phyloP scores from a whole-genome alignment of 1,140 invertebrate species.

The Pseudomyrmex dendroicus region DNA sequence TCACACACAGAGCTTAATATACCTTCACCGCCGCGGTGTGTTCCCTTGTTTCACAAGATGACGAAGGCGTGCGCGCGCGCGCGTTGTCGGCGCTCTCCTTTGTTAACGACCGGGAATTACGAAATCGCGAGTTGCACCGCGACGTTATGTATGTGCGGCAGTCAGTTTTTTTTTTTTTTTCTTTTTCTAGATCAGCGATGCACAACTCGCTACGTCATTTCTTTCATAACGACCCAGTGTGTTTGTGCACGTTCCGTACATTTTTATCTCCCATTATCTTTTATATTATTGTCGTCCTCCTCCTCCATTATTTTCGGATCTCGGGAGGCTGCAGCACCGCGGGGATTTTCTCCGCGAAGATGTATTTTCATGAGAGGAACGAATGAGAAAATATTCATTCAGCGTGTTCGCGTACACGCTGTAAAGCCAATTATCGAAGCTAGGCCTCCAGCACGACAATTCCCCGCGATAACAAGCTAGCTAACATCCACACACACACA shows the following conservation, averaged over 20 bases:
- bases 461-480: constrained; percentile 10
- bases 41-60: constrained; percentile 55
- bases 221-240: constrained; percentile 23
- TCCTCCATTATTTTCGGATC: background rate
- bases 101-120: constrained; percentile 53
- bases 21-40: constrained; percentile 26
- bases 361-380: background rate
- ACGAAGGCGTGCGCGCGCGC: constrained; percentile 23
- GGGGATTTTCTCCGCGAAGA: background rate
- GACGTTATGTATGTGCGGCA: background rate
- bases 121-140: constrained; percentile 40
- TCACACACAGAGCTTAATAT: constrained; percentile 26
- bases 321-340: background rate
- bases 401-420: too few species aligned
- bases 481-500: too few species aligned
- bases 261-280: constrained; percentile 11
- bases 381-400: background rate
- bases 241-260: constrained; percentile 17
- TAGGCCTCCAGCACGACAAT: constrained; percentile 10
- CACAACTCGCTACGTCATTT: constrained; percentile 23
- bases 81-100: constrained; percentile 51
- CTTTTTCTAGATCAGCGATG: constrained; percentile 34
- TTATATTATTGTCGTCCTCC: background rate
- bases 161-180: constrained; percentile 10
- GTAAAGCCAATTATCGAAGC: constrained; percentile 18